These are phyloP conservation scores for Schizothorax lantsangensis DNA, from an alignment of 2,797 vertebrate species.

Conservation along the genomic window DNA sequence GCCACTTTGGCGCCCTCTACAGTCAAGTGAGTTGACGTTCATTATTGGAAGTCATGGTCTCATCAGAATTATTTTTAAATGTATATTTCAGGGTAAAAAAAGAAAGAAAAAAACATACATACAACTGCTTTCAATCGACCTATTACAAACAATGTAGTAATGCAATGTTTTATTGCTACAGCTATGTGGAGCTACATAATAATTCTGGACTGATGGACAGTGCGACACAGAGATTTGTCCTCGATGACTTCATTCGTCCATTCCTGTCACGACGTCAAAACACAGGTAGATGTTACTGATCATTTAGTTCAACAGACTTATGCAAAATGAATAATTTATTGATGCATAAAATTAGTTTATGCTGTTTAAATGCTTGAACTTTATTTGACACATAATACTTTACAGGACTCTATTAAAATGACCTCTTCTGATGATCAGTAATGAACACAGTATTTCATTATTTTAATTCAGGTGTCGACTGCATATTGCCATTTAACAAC, in stretches of 20 bases:
- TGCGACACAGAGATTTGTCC: background rate
- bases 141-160: background rate
- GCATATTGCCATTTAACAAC: constrained; percentile 15
- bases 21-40: background rate
- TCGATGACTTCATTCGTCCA: constrained; percentile 39
- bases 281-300: background rate
- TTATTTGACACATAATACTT: background rate
- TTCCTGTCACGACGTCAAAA: background rate
- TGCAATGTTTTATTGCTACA: background rate
- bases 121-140: background rate
- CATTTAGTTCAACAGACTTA: background rate
- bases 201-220: constrained; percentile 7
- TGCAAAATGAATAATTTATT: background rate
- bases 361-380: background rate
- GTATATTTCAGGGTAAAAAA: background rate
- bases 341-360: background rate
- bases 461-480: constrained; percentile 22
- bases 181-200: background rate
- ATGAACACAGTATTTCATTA: background rate
- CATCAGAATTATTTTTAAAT: background rate
- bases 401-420: background rate
- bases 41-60: background rate
- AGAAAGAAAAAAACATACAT: background rate
- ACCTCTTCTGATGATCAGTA: background rate
- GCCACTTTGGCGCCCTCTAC: background rate